phyloP scores from a whole-genome alignment of 1,140 invertebrate genomes.

The Agrilus planipennis region DNA sequence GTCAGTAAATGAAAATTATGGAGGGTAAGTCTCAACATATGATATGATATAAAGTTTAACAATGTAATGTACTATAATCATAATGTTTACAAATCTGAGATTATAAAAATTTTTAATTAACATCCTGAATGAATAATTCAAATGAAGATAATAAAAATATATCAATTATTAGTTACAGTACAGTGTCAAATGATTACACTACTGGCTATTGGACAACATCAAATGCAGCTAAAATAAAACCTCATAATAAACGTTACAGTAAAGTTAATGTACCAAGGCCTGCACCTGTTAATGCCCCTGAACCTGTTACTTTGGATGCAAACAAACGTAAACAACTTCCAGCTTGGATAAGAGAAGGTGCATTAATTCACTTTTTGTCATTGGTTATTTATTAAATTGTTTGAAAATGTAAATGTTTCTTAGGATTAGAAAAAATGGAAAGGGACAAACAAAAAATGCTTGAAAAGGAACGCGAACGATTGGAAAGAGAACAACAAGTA shows the following conservation, averaged over 20 bases:
- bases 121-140: too few relatives aligned
- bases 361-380: conserved; percentile 4
- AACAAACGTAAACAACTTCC: conserved; percentile 83
- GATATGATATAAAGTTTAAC: too few relatives aligned
- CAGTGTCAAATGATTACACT: conserved; percentile 14
- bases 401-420: too few relatives aligned
- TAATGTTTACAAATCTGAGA: too few relatives aligned
- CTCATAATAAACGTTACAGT: conserved; percentile 29
- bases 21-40: conserved; percentile 13
- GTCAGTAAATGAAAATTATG: conserved; percentile 22
- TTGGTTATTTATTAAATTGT: conserved; percentile 5
- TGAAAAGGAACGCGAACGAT: conserved; percentile 60
- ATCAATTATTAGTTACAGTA: conserved; percentile 12
- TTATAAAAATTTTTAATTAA: too few relatives aligned
- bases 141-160: not conserved
- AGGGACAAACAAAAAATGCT: conserved; percentile 82
- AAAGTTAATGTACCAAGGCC: conserved; percentile 27
- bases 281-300: conserved; percentile 7
- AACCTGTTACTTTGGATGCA: conserved; percentile 55
- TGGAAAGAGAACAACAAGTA: conserved; percentile 48
- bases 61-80: too few relatives aligned
- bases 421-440: conserved; percentile 92
- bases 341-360: conserved; percentile 86
- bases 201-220: conserved; percentile 31
- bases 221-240: conserved; percentile 21